phyloP scores from a whole-genome alignment of 2,113 vertebrate species.

The Chaetodon trifascialis region DNA sequence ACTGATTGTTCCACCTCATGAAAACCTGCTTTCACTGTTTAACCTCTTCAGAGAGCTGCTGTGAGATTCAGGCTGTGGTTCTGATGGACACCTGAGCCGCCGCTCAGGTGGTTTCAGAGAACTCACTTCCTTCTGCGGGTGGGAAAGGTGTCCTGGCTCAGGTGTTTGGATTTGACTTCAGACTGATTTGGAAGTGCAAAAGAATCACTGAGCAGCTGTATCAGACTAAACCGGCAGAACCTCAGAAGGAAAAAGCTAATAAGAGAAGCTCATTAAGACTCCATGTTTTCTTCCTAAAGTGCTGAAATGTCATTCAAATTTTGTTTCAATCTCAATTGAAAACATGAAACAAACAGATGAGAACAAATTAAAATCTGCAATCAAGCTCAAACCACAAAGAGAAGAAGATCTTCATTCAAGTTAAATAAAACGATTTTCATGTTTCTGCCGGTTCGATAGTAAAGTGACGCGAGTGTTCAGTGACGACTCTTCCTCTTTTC shows the following conservation, averaged over 20 bases:
- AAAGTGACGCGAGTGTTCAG: neutral
- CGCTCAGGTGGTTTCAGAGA: too few relatives aligned
- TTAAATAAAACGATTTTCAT: neutral
- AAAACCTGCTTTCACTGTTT: too few relatives aligned
- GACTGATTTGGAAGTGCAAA: too few relatives aligned
- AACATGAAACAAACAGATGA: neutral
- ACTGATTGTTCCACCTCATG: too few relatives aligned
- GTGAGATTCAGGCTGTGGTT: too few relatives aligned
- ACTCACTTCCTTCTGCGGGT: too few relatives aligned
- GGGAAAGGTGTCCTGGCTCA: too few relatives aligned
- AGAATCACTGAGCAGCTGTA: neutral
- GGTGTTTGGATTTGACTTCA: too few relatives aligned
- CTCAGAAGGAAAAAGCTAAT: neutral
- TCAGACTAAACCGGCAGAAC: neutral
- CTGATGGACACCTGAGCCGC: too few relatives aligned
- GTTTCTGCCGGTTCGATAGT: neutral
- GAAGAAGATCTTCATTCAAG: neutral
- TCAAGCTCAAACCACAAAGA: neutral
- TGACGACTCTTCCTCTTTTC: neutral
- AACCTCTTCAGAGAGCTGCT: too few relatives aligned
- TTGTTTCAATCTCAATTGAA: neutral
- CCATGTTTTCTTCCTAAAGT: neutral
- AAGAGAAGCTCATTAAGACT: neutral
- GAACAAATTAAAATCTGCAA: neutral
- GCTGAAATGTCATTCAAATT: slow-evolving; percentile 1